phyloP scores from a whole-genome alignment of 2,888 invertebrate species.

The Allophyes oxyacanthae region DNA sequence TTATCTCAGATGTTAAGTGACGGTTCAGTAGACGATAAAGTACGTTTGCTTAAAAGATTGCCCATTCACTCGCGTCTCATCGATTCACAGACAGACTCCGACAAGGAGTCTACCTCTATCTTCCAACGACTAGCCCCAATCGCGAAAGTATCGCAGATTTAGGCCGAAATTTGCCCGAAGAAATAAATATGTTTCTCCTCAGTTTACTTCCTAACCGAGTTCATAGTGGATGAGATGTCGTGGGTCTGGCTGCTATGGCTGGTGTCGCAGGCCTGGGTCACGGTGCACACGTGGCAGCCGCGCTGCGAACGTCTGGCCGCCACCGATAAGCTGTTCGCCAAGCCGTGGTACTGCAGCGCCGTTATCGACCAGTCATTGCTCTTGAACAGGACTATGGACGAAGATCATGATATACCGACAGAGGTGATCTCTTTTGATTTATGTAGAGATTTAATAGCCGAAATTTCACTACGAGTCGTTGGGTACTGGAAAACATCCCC shows the following conservation, averaged over 20 bases:
- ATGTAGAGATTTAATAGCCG: too few relatives aligned
- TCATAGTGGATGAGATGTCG: constrained; percentile 90
- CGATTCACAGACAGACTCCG: too few relatives aligned
- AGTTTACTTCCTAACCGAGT: constrained; percentile 86
- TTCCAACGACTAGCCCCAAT: too few relatives aligned
- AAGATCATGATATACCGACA: constrained; percentile 84
- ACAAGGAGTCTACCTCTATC: too few relatives aligned
- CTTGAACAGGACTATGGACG: constrained; percentile 94
- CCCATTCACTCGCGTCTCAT: too few relatives aligned
- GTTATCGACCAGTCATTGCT: constrained; percentile 95
- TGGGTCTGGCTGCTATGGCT: constrained; percentile 96
- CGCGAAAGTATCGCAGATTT: too few relatives aligned
- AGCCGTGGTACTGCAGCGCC: constrained; percentile 95
- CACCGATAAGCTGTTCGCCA: constrained; percentile 95
- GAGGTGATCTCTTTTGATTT: constrained; percentile 70
- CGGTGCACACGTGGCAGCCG: constrained; percentile 95
- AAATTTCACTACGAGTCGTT: too few relatives aligned
- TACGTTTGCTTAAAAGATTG: too few relatives aligned
- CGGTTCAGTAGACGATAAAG: too few relatives aligned
- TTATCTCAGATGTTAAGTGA: too few relatives aligned
- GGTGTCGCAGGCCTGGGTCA: constrained; percentile 95
- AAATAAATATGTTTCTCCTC: constrained; percentile 44
- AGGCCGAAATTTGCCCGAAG: too few relatives aligned
- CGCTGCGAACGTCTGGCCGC: constrained; percentile 94
- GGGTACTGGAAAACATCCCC: too few relatives aligned